Conservation (phyloP, 2,797 vertebrate species). For the Basileuterus tristriatus region DNA sequence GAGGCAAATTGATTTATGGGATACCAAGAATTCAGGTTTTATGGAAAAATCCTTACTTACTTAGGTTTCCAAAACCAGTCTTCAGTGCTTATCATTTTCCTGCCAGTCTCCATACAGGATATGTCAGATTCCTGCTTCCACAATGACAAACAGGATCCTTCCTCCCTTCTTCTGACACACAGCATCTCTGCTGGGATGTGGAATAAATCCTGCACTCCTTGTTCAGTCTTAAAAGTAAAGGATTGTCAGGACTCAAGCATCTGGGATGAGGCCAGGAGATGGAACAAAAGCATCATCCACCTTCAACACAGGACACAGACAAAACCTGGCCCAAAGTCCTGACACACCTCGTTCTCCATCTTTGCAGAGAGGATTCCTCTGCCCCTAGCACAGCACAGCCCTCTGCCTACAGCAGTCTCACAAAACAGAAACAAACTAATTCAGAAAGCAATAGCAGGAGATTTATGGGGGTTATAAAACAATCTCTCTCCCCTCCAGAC, state of each 20-base stretch:
- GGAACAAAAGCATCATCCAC: neutral
- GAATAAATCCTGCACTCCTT: neutral
- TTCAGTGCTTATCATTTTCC: neutral
- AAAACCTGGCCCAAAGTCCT: neutral
- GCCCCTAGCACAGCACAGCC: neutral
- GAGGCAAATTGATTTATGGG: neutral
- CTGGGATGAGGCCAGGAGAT: neutral
- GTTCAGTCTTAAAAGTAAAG: neutral
- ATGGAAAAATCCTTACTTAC: neutral
- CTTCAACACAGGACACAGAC: rapidly evolving
- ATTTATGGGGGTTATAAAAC: neutral
- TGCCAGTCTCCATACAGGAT: neutral
- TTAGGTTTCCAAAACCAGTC: neutral
- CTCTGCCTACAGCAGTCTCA: neutral
- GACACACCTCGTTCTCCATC: neutral
- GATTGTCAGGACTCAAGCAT: neutral
- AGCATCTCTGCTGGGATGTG: rapidly evolving
- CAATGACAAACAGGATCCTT: neutral
- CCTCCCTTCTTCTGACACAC: neutral
- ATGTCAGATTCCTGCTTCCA: neutral
- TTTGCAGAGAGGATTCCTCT: neutral
- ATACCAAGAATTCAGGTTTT: neutral
- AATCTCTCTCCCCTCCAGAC: neutral
- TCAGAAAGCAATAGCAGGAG: neutral
- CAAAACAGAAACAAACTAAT: neutral